A percentile compares a stretch with the other conserved stretches of the same genome.
phyloP scores from a whole-genome alignment of 2,113 vertebrate genomes.

The Rhegmatorhina hoffmannsi region DNA sequence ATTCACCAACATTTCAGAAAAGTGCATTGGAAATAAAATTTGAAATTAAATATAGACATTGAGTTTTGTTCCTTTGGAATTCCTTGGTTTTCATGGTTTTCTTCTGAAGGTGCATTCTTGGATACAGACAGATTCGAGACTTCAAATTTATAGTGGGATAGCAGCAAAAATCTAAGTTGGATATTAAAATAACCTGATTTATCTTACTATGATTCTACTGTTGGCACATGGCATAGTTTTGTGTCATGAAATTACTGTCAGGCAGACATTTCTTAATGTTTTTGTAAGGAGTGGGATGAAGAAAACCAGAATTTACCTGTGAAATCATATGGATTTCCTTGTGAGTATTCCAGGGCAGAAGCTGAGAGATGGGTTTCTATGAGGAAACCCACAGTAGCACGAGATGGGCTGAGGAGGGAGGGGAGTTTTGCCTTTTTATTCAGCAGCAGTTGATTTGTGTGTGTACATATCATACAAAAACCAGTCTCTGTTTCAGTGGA shows the following conservation, averaged over 20 bases:
- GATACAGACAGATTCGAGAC: neutral
- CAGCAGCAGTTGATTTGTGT: neutral
- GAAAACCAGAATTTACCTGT: neutral
- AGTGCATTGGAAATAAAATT: neutral
- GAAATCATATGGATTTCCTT: neutral
- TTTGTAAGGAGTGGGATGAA: neutral
- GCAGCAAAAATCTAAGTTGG: neutral
- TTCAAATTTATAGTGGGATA: neutral
- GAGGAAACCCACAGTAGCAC: neutral
- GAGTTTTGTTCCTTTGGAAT: neutral
- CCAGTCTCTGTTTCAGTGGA: neutral
- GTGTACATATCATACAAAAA: neutral
- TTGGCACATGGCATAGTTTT: neutral
- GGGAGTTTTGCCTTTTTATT: neutral
- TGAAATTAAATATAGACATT: neutral
- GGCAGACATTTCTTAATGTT: neutral
- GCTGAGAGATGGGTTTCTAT: neutral
- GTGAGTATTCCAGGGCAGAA: neutral
- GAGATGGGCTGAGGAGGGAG: neutral
- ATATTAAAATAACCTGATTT: neutral
- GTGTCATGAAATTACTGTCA: neutral
- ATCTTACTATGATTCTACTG: neutral
- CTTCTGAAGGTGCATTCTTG: neutral
- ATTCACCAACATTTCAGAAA: neutral
- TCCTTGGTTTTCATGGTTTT: neutral